phyloP scores from a whole-genome alignment of 2,888 invertebrate genomes.

The Microplitis manilae region DNA sequence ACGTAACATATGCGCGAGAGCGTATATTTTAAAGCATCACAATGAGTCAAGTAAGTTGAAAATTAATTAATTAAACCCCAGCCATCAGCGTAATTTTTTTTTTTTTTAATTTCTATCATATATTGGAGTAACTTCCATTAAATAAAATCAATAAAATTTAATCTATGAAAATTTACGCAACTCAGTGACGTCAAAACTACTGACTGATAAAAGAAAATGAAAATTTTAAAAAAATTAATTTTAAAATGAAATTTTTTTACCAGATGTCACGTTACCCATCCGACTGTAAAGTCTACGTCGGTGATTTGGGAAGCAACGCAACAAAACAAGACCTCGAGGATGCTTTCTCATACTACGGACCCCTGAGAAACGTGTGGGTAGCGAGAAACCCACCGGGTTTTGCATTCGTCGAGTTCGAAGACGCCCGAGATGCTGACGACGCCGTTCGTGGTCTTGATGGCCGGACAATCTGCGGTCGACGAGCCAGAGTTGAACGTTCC shows the following conservation, averaged over 20 bases:
- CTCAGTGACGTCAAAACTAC: not conserved
- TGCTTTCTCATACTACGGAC: constrained; percentile 93
- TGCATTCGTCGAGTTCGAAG: constrained; percentile 95
- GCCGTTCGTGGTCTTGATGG: constrained; percentile 86
- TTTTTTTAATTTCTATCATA: not conserved
- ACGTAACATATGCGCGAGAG: not conserved
- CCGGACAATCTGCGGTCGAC: constrained; percentile 88
- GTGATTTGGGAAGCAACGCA: constrained; percentile 92
- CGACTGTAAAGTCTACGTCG: constrained; percentile 96
- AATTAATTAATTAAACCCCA: not conserved
- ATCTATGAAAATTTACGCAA: not conserved
- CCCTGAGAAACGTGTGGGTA: constrained; percentile 96
- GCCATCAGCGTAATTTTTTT: not conserved
- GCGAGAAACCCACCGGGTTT: constrained; percentile 96
- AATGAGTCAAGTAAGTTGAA: constrained; percentile 6
- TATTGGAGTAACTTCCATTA: not conserved
- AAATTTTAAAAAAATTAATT: not conserved
- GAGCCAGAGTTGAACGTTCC: constrained; percentile 93
- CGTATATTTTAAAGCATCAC: not conserved
- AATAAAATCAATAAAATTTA: not conserved
- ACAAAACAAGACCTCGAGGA: constrained; percentile 95
- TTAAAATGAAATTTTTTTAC: constrained; percentile 5
- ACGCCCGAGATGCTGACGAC: constrained; percentile 93
- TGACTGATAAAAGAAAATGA: not conserved
- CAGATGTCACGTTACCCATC: constrained; percentile 84